phyloP scores from a whole-genome alignment of 1,140 invertebrate species.

The Cydia strobilella region DNA sequence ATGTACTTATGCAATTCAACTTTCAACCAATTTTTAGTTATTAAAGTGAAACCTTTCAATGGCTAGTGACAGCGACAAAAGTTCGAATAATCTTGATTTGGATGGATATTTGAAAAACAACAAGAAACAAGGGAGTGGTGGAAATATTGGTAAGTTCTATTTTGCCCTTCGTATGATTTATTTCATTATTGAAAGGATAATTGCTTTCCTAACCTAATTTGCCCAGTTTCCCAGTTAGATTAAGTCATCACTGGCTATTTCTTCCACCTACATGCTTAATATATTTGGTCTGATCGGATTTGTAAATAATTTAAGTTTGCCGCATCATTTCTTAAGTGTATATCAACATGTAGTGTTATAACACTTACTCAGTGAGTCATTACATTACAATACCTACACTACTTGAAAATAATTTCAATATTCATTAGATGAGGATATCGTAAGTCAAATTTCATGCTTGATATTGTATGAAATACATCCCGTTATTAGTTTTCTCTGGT shows the following conservation, averaged over 20 bases:
- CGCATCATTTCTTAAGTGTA: not conserved
- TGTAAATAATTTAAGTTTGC: not conserved
- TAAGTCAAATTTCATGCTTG: too few species aligned
- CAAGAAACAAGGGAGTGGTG: constrained; percentile 64
- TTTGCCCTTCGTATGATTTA: not conserved
- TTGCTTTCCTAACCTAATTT: constrained; percentile 26
- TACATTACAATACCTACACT: too few species aligned
- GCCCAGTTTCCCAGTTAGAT: constrained; percentile 3
- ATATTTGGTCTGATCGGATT: not conserved
- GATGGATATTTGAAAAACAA: constrained; percentile 67
- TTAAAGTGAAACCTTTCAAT: constrained; percentile 63
- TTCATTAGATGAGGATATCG: too few species aligned
- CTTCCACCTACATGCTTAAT: constrained; percentile 22
- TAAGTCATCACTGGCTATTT: constrained; percentile 27
- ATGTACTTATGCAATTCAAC: constrained; percentile 33
- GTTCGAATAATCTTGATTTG: constrained; percentile 72
- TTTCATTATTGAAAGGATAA: not conserved
- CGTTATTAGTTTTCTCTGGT: too few species aligned
- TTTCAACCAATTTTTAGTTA: constrained; percentile 38
- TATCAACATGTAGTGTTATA: not conserved
- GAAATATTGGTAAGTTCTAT: constrained; percentile 57
- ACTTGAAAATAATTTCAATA: too few species aligned
- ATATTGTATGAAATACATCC: too few species aligned
- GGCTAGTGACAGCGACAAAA: constrained; percentile 79
- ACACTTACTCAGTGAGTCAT: not conserved